A percentile compares a stretch with the other conserved stretches of the same genome.
phyloP scores from a whole-genome alignment of 2,797 vertebrate species.

The Syngnathus rostellatus region DNA sequence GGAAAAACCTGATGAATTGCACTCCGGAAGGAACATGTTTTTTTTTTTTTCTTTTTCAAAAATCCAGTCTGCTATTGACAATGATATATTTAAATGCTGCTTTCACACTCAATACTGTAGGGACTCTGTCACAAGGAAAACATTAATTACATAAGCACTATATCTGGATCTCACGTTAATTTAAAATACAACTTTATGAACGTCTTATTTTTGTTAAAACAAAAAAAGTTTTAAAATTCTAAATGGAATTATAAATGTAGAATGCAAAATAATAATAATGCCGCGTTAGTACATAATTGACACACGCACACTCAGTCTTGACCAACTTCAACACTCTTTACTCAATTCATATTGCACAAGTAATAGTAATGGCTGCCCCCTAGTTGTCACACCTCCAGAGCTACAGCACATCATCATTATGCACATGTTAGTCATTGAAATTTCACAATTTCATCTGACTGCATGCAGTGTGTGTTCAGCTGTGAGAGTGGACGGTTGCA shows the following conservation, averaged over 20 bases:
- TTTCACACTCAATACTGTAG: conserved; percentile 72
- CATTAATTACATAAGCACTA: neutral
- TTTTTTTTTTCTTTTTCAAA: conserved; percentile 63
- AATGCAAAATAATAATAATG: neutral
- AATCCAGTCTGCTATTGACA: conserved; percentile 74
- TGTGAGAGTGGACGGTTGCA: neutral
- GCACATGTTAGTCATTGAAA: neutral
- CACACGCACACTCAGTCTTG: neutral
- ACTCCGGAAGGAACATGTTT: conserved; percentile 81
- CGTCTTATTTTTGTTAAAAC: too few relatives aligned
- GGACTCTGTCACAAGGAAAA: conserved; percentile 37
- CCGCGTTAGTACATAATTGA: neutral
- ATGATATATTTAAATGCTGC: conserved; percentile 86
- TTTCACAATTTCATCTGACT: neutral
- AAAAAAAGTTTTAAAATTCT: neutral
- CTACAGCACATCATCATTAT: neutral
- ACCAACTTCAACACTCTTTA: neutral
- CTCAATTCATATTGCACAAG: neutral
- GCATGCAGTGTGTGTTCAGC: neutral
- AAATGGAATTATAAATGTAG: neutral
- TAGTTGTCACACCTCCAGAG: neutral
- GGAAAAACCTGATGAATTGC: conserved; percentile 95
- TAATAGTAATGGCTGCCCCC: neutral
- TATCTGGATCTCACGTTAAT: neutral
- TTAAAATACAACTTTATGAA: neutral